Percentiles rank a stretch among this genome's conserved stretches.
Conservation (phyloP, 2,797 vertebrate species). For the Chaetodon trifasciatus region DNA sequence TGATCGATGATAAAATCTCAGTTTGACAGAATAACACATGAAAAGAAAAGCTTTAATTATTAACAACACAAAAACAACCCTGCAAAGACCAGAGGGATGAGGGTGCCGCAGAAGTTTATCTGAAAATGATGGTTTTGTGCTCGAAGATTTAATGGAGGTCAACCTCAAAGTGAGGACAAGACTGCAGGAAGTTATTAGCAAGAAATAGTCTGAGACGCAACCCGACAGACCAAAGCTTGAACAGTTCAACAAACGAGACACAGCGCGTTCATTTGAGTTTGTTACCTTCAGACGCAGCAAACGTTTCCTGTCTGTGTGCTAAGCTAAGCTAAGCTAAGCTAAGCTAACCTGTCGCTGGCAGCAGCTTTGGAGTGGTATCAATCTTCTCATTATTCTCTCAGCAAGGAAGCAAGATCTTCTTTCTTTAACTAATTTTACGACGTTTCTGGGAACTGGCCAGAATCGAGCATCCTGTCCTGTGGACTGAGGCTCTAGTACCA, state of each 20-base stretch:
- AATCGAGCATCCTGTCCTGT: not conserved
- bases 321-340: not conserved
- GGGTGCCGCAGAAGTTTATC: too few species aligned
- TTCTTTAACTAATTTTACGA: too few species aligned
- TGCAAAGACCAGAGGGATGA: not conserved
- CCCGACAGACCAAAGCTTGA: too few species aligned
- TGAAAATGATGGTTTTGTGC: too few species aligned
- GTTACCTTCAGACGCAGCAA: not conserved
- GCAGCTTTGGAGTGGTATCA: not conserved
- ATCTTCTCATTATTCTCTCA: not conserved
- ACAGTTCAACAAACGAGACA: too few species aligned
- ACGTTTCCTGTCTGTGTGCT: not conserved
- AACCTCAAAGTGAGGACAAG: too few species aligned
- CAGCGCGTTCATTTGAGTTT: too few species aligned
- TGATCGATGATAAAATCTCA: not conserved
- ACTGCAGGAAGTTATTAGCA: too few species aligned
- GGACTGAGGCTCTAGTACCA: not conserved
- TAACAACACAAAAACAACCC: not conserved
- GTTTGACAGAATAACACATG: not conserved
- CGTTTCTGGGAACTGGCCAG: not conserved
- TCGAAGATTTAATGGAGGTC: too few species aligned
- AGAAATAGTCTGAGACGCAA: too few species aligned
- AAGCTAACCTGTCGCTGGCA: not conserved
- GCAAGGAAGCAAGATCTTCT: not conserved
- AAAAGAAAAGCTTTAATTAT: not conserved